Evolutionary conservation across 2,113 vertebrate genomes (phyloP).

Genomic region (Xerus inauris): DNA sequence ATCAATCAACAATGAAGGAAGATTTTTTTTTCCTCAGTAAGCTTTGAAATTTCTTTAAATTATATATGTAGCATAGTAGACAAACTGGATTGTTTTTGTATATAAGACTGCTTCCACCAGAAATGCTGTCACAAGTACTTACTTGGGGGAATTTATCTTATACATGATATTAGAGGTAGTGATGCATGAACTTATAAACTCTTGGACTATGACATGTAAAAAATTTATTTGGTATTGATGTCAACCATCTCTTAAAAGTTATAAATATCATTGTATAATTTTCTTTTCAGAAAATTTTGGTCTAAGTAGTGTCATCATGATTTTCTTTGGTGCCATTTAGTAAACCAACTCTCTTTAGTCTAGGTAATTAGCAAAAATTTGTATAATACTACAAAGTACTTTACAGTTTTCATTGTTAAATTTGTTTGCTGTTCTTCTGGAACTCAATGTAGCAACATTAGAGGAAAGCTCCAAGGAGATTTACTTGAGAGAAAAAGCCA

Average conservation of each 20-base stretch:
- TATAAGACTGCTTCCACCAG: slow-evolving; percentile 66
- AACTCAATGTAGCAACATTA: slow-evolving; percentile 37
- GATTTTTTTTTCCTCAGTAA: slow-evolving; percentile 53
- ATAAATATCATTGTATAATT: slow-evolving; percentile 84
- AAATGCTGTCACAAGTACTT: slow-evolving; percentile 77
- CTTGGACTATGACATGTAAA: slow-evolving; percentile 86
- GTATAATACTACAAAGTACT: not conserved
- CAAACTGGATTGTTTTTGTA: slow-evolving; percentile 72
- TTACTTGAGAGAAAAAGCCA: not conserved
- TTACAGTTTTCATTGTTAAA: not conserved
- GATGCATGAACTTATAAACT: slow-evolving; percentile 87
- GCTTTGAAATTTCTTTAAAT: slow-evolving; percentile 79
- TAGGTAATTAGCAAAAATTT: slow-evolving; percentile 82
- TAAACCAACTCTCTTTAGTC: slow-evolving; percentile 78
- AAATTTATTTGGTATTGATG: slow-evolving; percentile 89
- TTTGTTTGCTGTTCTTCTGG: not conserved
- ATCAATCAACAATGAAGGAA: not conserved
- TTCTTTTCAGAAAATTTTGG: slow-evolving; percentile 82
- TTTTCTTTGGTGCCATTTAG: slow-evolving; percentile 72
- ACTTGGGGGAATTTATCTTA: slow-evolving; percentile 67
- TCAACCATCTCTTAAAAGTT: slow-evolving; percentile 84
- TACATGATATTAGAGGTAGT: slow-evolving; percentile 84
- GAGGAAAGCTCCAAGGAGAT: not conserved
- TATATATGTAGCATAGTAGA: slow-evolving; percentile 55
- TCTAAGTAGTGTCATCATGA: slow-evolving; percentile 84